These are phyloP conservation scores for Chionis minor DNA, from an alignment of 2,113 vertebrate species.

Conservation along the genomic window DNA sequence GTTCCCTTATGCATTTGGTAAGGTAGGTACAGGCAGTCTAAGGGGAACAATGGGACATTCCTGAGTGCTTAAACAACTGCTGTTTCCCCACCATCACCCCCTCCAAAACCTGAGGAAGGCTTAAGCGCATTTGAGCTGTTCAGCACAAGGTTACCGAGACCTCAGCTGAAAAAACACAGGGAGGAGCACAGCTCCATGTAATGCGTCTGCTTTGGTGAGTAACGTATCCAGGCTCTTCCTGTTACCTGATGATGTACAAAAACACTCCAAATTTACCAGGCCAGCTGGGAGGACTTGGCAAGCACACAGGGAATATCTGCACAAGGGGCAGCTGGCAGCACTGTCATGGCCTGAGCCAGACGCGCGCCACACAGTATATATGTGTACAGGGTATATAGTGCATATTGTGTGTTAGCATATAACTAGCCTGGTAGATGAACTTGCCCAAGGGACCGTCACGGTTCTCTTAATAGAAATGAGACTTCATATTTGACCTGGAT, in stretches of 20 bases:
- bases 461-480: background rate
- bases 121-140: slow-evolving; percentile 10
- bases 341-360: background rate
- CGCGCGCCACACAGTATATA: background rate
- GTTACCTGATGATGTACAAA: background rate
- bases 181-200: background rate
- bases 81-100: background rate
- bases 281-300: background rate
- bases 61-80: slow-evolving; percentile 40
- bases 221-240: slow-evolving; percentile 25
- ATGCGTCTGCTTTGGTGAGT: background rate
- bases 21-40: slow-evolving; percentile 1
- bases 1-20: background rate
- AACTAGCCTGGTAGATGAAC: background rate
- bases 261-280: background rate
- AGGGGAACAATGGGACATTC: slow-evolving; percentile 24
- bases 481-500: background rate
- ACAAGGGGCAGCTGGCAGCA: background rate
- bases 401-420: background rate
- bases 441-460: background rate
- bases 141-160: background rate
- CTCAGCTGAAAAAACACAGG: slow-evolving; percentile 50
- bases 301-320: background rate
- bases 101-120: background rate
- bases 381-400: background rate